These are phyloP conservation scores for Lamellibrachia satsuma DNA, from an alignment of 2,888 invertebrate species.

Conservation along the genomic window DNA sequence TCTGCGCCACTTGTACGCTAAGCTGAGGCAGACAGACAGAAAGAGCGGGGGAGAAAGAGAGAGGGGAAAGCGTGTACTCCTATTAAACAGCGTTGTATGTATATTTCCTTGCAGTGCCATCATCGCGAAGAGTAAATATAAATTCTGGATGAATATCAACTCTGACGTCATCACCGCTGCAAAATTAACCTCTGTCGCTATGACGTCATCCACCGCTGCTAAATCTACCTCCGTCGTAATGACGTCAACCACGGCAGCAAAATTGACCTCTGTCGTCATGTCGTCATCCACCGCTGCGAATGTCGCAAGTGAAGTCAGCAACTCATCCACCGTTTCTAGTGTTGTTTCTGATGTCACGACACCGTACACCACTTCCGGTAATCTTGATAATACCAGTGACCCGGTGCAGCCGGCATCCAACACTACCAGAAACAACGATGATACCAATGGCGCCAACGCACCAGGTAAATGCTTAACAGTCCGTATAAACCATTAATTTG, in stretches of 20 bases:
- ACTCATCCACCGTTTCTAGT: neutral
- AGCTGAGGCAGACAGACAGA: no score
- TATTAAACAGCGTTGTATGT: neutral
- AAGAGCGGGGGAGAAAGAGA: no score
- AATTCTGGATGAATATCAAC: neutral
- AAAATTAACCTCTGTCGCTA: neutral
- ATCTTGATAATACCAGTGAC: neutral
- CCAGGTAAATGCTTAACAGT: neutral
- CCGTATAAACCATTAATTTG: no score
- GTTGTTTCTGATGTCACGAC: neutral
- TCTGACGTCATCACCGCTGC: neutral
- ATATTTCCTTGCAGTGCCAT: neutral
- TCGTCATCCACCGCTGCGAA: neutral
- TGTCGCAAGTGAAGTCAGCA: neutral
- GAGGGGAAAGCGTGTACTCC: no score
- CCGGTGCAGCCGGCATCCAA: neutral
- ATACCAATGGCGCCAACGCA: neutral
- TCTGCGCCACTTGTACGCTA: no score
- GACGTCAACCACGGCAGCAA: neutral
- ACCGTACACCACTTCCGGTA: neutral
- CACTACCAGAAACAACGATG: neutral
- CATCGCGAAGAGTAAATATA: neutral
- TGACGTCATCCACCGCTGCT: neutral
- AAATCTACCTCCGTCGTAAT: neutral
- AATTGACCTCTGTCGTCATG: neutral